These are phyloP conservation scores for Calephelis perditalis DNA, from an alignment of 2,888 invertebrate species.

Conservation along the genomic window DNA sequence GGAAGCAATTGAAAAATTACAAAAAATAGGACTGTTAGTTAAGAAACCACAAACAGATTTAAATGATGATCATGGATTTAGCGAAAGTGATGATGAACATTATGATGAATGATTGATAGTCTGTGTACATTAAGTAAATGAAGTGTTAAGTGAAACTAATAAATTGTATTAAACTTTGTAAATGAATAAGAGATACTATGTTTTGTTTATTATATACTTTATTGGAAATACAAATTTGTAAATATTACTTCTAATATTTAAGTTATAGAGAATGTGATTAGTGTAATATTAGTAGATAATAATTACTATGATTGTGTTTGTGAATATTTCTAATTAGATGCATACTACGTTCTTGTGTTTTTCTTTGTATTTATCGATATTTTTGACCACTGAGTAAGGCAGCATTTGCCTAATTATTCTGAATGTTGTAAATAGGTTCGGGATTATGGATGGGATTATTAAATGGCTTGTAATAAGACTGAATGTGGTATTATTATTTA, in stretches of 20 bases:
- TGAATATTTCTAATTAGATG: constrained; percentile 16
- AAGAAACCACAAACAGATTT: constrained; percentile 59
- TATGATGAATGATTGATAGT: constrained; percentile 26
- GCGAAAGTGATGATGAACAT: constrained; percentile 40
- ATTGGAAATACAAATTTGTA: constrained; percentile 18
- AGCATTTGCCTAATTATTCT: constrained; percentile 5
- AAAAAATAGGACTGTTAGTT: constrained; percentile 62
- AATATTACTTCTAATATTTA: constrained; percentile 21
- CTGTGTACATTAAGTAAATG: neutral
- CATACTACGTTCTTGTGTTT: constrained; percentile 6
- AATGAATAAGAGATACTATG: constrained; percentile 2
- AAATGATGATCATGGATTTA: constrained; percentile 41
- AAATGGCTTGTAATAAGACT: constrained; percentile 27
- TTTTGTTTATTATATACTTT: constrained; percentile 11
- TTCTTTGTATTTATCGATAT: constrained; percentile 4
- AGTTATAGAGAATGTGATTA: constrained; percentile 14
- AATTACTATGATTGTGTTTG: constrained; percentile 14
- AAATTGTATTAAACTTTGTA: constrained; percentile 6
- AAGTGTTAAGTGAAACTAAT: neutral
- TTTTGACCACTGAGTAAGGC: constrained; percentile 7
- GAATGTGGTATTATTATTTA: constrained; percentile 28
- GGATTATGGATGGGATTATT: constrained; percentile 22
- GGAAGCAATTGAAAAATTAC: constrained; percentile 65
- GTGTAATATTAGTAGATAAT: constrained; percentile 5
- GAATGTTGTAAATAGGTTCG: constrained; percentile 19